A percentile compares a stretch with the other conserved stretches of the same genome.
Evolutionary conservation across 2,888 invertebrate genomes (phyloP).

Genomic region (Tyria jacobaeae): DNA sequence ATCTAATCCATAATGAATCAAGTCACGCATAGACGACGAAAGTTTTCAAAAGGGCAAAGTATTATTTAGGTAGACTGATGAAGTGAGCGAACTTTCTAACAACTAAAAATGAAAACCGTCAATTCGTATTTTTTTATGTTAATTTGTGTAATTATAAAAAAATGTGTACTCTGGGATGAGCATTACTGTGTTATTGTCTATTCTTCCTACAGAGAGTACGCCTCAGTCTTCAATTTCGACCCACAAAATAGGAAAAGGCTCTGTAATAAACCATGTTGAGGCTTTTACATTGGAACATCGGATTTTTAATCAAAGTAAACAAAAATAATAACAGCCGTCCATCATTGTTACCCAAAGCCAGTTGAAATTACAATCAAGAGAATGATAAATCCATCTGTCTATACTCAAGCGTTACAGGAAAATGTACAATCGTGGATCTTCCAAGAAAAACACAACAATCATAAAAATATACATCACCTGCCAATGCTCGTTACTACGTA

Average conservation of each 20-base stretch:
- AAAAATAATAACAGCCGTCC: neutral
- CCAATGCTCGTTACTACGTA: conserved; percentile 17
- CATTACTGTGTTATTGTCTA: too few species aligned
- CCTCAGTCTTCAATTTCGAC: too few species aligned
- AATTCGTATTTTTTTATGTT: neutral
- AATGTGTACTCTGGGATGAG: too few species aligned
- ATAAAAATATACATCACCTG: conserved; percentile 13
- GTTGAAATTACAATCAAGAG: neutral
- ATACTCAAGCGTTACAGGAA: neutral
- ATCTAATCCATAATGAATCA: neutral
- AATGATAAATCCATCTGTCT: neutral
- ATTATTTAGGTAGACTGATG: neutral
- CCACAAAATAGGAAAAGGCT: too few species aligned
- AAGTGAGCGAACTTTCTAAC: neutral
- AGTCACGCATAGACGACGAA: neutral
- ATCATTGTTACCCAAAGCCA: neutral
- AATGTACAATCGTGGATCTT: neutral
- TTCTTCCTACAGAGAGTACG: too few species aligned
- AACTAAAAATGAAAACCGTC: neutral
- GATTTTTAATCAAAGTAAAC: neutral
- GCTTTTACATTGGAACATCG: too few species aligned
- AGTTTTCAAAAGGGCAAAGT: neutral
- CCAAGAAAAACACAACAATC: conserved; percentile 5
- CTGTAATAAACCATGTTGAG: too few species aligned
- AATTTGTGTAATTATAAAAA: too few species aligned